Base-by-base conservation (phyloP, 2,888 invertebrate genomes). In the Cantharis lateralis region DNA sequence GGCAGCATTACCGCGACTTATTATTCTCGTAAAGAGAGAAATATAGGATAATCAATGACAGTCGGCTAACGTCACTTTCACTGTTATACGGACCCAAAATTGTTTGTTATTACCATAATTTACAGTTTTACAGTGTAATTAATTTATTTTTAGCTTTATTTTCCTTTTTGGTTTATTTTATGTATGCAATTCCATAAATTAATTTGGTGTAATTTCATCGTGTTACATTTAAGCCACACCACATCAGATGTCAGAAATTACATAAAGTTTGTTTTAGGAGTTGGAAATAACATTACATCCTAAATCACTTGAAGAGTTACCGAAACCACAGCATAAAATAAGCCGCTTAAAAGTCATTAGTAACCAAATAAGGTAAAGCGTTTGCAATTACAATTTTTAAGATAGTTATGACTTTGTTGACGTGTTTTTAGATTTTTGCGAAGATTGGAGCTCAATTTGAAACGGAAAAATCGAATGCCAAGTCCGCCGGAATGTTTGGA, bases 341-440 rank as follows among this genome's bases (percentile, higher is more conserved):
- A 93, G 92, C 87, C 91, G 93, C 81, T 87, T 94, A 83, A 89
- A 92, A 82, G 93, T 94, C 24, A 94, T 94, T 82, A 93, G 94
- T 83, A 93, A 94, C 87, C 94, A 94, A 89, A 94, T 94, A 86
- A 92, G 94, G 94, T 94, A 88, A 84, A 74, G 4, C 10, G 11
- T 4, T n/a, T 66, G 48, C 2, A 2, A 61, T 24, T 10, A 64
- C 18, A 32, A 18, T 3, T 7, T 48, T 63, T 48, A 10, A 11
- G 16, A 16, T 69, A 16, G 1, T 1, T 15, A 10, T 13, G 3
- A 24, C n/a, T 15, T 20, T 20, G 1, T 32, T 10, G 15, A 11
- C 3, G 2, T 9, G 13, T 64, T 68, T 83, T 15, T 85, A 94
- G 94, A 88, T 94, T 94, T 88, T 89, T 94, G 74, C 90, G 93